Base-by-base conservation (phyloP, 2,797 vertebrate genomes). In the Xenops minutus region DNA sequence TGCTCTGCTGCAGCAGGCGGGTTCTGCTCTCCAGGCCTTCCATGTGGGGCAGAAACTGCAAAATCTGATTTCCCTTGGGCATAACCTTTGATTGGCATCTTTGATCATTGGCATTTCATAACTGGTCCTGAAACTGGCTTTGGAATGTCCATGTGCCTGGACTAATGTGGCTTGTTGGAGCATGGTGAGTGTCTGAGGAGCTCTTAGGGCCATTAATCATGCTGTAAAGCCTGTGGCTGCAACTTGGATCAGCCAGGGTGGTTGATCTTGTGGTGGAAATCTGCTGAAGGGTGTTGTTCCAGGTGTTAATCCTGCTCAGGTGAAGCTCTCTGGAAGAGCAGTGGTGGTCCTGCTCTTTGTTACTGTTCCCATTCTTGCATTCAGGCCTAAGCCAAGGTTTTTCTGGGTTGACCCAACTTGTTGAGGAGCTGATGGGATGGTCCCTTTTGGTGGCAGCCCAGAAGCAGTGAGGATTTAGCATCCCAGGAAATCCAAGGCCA, bases 381-480 rank as follows among this genome's bases (percentile, higher is more conserved):
- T 78, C 41, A 39, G 41, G 62, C 34, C 86, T 67, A 67, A 63
- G 56, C 48, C 51, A 82, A 24, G 26, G 1, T 12, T 7, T 51
- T 66, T 39, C 0, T 12, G 21, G 37, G 36, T 80, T 51, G 39
- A 58, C 64, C 39, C 9, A 7, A 10, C 2, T 11, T 56, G 5
- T 17, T 0, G 0, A 44, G 39, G 14, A 66, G 12, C 29, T 5
- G 54, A 9, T 56, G 49, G 58, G 34, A 46, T 0, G 0, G 22
- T 82, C 58, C 72, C 69, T 72, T 77, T 46, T 64, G 61, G 36
- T 67, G 76, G 37, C 79, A 88, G 39, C 49, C 86, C 8, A 16
- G 75, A 58, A 78, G 79, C 73, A 43, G 34, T 4, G 34, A 34
- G 54, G 22, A 68, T 74, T 59, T 8, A 46, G 30, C 54, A n/a